These are phyloP conservation scores for Gephyroberyx darwinii DNA, from an alignment of 2,797 vertebrate genomes.

Conservation along the genomic window DNA sequence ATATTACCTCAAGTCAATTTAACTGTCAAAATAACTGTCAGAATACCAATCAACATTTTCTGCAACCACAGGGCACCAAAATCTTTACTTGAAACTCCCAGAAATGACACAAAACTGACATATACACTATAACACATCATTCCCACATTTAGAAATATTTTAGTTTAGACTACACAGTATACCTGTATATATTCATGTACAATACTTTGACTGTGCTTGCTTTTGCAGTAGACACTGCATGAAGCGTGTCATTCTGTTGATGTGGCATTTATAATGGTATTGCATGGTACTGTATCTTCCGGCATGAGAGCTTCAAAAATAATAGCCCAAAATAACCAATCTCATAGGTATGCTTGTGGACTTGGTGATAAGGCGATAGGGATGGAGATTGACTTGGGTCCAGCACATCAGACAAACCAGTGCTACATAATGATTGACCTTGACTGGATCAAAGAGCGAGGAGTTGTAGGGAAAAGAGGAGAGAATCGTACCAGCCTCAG, in stretches of 20 bases:
- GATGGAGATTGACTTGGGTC: background rate
- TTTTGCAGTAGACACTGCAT: background rate
- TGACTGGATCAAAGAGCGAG: conserved; percentile 39
- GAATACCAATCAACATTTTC: conserved; percentile 20
- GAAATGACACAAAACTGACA: conserved; percentile 19
- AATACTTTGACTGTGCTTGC: background rate
- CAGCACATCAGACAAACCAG: background rate
- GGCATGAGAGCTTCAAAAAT: background rate
- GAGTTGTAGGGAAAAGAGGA: conserved; percentile 12
- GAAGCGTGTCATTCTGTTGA: background rate
- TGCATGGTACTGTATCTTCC: background rate
- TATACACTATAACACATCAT: background rate
- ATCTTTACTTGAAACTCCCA: background rate
- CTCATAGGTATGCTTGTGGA: background rate
- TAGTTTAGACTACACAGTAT: background rate
- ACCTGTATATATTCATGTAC: background rate
- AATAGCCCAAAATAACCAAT: background rate
- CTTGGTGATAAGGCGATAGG: background rate
- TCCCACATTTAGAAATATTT: background rate
- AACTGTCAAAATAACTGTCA: background rate
- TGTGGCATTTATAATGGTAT: background rate
- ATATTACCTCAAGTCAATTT: background rate
- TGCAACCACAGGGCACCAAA: conserved; percentile 1
- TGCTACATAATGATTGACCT: conserved; percentile 30
- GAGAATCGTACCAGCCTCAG: conserved; percentile 24